phyloP scores from a whole-genome alignment of 1,140 invertebrate genomes.

The Saccostrea echinata region DNA sequence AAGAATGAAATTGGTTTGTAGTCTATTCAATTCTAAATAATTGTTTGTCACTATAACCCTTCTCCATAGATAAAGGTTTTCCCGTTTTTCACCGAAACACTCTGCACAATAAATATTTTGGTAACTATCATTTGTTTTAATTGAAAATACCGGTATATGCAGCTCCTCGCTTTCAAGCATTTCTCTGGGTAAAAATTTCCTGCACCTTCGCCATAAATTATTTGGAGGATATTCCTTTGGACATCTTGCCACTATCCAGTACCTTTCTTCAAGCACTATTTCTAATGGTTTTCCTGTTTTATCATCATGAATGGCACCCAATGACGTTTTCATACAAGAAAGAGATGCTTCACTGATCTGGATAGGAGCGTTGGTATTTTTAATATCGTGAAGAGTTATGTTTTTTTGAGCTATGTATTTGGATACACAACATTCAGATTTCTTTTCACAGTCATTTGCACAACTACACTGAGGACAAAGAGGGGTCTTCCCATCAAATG shows the following conservation, averaged over 20 bases:
- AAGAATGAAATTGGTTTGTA: neutral
- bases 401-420: neutral
- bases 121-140: neutral
- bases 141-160: neutral
- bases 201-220: neutral
- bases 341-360: neutral
- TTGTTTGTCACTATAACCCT: neutral
- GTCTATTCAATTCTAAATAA: neutral
- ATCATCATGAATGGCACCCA: neutral
- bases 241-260: neutral
- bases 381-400: neutral
- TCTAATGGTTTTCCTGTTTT: neutral
- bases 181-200: neutral
- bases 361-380: neutral
- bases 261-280: neutral
- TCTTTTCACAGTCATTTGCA: neutral
- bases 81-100: neutral
- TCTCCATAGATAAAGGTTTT: neutral
- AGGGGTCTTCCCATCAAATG: no score
- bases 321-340: neutral
- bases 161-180: neutral
- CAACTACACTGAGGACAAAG: neutral
- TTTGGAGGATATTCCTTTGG: neutral
- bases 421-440: neutral
- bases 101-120: neutral